Evolutionary conservation across 1,140 invertebrate species (phyloP).

Genomic region (Trachymyrmex septentrionalis): DNA sequence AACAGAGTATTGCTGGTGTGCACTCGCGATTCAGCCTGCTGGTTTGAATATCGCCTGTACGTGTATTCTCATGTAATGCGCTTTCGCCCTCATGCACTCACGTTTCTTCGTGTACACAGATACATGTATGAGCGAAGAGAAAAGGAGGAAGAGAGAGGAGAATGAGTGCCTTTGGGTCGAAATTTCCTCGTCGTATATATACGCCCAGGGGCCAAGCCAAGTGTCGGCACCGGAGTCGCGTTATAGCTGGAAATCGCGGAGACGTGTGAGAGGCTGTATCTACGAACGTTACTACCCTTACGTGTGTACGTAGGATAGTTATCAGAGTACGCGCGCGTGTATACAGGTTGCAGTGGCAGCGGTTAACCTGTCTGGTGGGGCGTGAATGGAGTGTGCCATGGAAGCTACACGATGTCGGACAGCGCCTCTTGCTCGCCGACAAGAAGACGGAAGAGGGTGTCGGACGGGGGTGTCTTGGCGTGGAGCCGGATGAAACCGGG

Average conservation of each 20-base stretch:
- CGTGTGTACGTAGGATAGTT: slow-evolving; percentile 24
- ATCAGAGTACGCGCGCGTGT: slow-evolving; percentile 41
- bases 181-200: slow-evolving; percentile 78
- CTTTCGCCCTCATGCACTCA: not conserved
- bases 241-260: slow-evolving; percentile 42
- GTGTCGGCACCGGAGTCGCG: slow-evolving; percentile 28
- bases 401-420: slow-evolving; percentile 80
- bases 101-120: slow-evolving; percentile 31
- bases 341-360: slow-evolving; percentile 72
- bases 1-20: not conserved
- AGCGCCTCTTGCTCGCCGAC: slow-evolving; percentile 75
- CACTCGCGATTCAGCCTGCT: slow-evolving; percentile 30
- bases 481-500: not conserved
- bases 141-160: not conserved
- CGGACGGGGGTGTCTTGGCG: slow-evolving; percentile 40
- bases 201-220: slow-evolving; percentile 58
- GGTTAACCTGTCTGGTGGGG: slow-evolving; percentile 82
- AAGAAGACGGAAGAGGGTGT: slow-evolving; percentile 74
- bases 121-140: not conserved
- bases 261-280: not conserved
- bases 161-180: slow-evolving; percentile 22
- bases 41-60: not conserved
- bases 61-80: slow-evolving; percentile 8
- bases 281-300: not conserved
- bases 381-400: slow-evolving; percentile 82